These are phyloP conservation scores for Brachypterus glaber DNA, from an alignment of 2,888 invertebrate species.

Conservation along the genomic window DNA sequence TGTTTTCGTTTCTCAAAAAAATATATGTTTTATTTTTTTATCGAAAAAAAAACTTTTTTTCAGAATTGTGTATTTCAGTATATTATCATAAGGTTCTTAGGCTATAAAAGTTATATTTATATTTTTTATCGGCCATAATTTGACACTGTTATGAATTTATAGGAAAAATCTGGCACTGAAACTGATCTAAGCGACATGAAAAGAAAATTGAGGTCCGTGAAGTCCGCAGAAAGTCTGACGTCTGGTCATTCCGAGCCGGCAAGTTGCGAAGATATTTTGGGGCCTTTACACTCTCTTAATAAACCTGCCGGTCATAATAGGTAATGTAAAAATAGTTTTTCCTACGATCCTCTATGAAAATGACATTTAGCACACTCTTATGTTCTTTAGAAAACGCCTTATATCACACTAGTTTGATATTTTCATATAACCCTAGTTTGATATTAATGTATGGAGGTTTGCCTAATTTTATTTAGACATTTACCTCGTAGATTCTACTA, in stretches of 20 bases:
- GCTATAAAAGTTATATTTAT: constrained; percentile 1
- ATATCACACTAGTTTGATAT: too few species aligned
- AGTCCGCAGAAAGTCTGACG: constrained; percentile 59
- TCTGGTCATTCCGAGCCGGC: constrained; percentile 40
- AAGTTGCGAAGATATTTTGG: constrained; percentile 37
- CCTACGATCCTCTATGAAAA: neutral
- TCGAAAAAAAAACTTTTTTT: too few species aligned
- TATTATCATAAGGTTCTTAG: constrained; percentile 3
- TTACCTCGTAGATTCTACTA: too few species aligned
- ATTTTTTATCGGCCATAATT: too few species aligned
- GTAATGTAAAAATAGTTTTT: constrained; percentile 17
- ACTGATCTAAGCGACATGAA: constrained; percentile 38
- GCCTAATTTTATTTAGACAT: too few species aligned
- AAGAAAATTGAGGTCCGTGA: constrained; percentile 53
- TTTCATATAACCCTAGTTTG: too few species aligned
- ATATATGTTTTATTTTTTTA: too few species aligned
- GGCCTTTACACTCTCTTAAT: constrained; percentile 39
- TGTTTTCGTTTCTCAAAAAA: too few species aligned
- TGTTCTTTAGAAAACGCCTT: neutral
- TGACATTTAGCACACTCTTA: neutral
- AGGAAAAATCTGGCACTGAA: constrained; percentile 40
- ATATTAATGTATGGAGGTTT: too few species aligned
- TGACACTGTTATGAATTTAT: too few species aligned
- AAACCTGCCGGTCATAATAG: constrained; percentile 48
- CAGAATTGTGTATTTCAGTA: too few species aligned